Evolutionary conservation across 2,113 vertebrate genomes (phyloP).

Genomic region (Caranx ignobilis): DNA sequence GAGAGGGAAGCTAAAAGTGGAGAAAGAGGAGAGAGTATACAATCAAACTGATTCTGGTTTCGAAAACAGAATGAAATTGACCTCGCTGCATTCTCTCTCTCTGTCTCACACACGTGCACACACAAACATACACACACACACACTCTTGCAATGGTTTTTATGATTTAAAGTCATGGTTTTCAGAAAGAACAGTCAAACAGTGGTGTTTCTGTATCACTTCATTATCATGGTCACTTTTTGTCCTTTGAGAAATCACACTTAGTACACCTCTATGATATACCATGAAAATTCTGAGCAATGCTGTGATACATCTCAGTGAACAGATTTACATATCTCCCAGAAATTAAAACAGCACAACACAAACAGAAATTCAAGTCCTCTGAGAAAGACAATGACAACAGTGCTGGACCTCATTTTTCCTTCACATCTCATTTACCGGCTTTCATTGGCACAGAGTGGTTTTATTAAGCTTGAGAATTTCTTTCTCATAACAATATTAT

Average conservation of each 20-base stretch:
- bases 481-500: background rate
- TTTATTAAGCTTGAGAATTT: background rate
- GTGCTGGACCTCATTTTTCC: background rate
- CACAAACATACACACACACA: too few relatives aligned
- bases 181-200: background rate
- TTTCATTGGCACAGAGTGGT: background rate
- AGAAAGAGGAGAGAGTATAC: background rate
- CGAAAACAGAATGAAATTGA: constrained; percentile 41
- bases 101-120: too few relatives aligned
- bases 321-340: constrained; percentile 4
- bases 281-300: background rate
- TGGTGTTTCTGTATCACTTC: background rate
- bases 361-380: background rate
- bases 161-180: background rate
- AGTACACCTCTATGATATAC: background rate
- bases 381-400: background rate
- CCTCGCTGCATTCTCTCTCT: constrained; percentile 13
- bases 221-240: background rate
- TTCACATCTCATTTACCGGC: background rate
- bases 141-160: too few relatives aligned
- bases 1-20: background rate
- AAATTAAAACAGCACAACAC: background rate
- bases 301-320: background rate
- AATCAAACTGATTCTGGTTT: constrained; percentile 39
- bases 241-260: background rate